A percentile compares a stretch with the other conserved stretches of the same genome.
phyloP scores from a whole-genome alignment of 2,797 vertebrate genomes.

The Chaenodraco wilsoni region DNA sequence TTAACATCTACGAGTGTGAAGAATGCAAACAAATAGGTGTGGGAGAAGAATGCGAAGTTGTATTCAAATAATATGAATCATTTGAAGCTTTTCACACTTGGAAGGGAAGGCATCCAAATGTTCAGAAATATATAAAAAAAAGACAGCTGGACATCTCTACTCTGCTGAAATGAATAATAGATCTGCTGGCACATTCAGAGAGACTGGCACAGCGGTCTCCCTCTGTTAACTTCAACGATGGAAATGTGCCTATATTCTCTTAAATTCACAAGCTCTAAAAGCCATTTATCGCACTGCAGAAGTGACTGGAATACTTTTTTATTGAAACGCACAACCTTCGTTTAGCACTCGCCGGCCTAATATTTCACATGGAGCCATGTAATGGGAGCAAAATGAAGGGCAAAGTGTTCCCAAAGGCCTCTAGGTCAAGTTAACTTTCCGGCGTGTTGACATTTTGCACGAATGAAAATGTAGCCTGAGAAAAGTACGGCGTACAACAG shows the following conservation, averaged over 20 bases:
- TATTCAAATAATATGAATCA: neutral
- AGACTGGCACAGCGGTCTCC: neutral
- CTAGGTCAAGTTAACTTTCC: slow-evolving; percentile 23
- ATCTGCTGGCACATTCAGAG: slow-evolving; percentile 6
- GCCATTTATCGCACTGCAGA: slow-evolving; percentile 4
- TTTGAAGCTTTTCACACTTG: neutral
- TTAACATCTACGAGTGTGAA: neutral
- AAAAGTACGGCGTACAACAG: neutral
- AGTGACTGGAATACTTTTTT: slow-evolving; percentile 4
- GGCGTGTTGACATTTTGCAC: slow-evolving; percentile 34
- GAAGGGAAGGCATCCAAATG: neutral
- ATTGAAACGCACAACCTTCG: slow-evolving; percentile 17
- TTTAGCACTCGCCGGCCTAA: slow-evolving; percentile 1
- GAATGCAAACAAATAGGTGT: neutral
- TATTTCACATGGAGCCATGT: slow-evolving; percentile 4
- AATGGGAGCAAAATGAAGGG: neutral
- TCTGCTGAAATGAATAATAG: slow-evolving; percentile 4
- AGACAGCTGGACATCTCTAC: neutral
- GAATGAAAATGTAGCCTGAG: slow-evolving; percentile 17
- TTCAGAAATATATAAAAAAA: neutral
- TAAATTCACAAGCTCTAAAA: slow-evolving; percentile 21
- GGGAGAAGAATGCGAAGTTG: too few species aligned
- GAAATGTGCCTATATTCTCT: slow-evolving; percentile 19
- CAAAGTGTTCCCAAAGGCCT: slow-evolving; percentile 21
- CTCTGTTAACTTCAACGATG: slow-evolving; percentile 9